A percentile compares a stretch with the other conserved stretches of the same genome.
Conservation (phyloP, 1,140 invertebrate genomes). For the Rhagoletis pomonella region DNA sequence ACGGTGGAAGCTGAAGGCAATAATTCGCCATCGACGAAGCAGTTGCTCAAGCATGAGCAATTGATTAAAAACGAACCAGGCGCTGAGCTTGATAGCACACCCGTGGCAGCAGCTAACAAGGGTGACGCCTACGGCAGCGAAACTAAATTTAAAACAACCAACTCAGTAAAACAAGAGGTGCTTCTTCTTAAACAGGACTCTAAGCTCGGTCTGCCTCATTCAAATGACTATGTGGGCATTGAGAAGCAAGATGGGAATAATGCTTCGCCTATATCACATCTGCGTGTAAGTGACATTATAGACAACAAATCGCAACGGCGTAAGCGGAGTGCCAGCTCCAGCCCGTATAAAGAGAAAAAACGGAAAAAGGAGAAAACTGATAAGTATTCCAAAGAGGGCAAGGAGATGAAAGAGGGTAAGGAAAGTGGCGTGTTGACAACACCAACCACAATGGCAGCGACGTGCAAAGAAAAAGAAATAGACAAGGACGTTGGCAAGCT, state of each 20-base stretch:
- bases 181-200: conserved; percentile 55
- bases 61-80: conserved; percentile 70
- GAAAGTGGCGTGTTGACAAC: conserved; percentile 25
- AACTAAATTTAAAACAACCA: conserved; percentile 56
- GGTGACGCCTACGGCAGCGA: conserved; percentile 53
- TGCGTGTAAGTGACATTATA: conserved; percentile 3
- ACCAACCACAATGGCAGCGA: neutral
- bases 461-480: conserved; percentile 46
- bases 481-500: conserved; percentile 22
- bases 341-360: conserved; percentile 73
- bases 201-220: conserved; percentile 24
- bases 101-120: conserved; percentile 62
- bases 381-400: conserved; percentile 34
- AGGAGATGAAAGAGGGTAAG: conserved; percentile 54
- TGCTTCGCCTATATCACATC: neutral
- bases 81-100: conserved; percentile 60
- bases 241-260: conserved; percentile 1
- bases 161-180: conserved; percentile 52
- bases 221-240: neutral
- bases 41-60: conserved; percentile 64
- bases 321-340: conserved; percentile 71
- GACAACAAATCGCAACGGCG: conserved; percentile 60
- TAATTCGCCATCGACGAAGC: conserved; percentile 53
- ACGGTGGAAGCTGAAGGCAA: neutral
- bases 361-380: conserved; percentile 68